Conservation (phyloP, 2,113 vertebrate species). For the Pedionomus torquatus region DNA sequence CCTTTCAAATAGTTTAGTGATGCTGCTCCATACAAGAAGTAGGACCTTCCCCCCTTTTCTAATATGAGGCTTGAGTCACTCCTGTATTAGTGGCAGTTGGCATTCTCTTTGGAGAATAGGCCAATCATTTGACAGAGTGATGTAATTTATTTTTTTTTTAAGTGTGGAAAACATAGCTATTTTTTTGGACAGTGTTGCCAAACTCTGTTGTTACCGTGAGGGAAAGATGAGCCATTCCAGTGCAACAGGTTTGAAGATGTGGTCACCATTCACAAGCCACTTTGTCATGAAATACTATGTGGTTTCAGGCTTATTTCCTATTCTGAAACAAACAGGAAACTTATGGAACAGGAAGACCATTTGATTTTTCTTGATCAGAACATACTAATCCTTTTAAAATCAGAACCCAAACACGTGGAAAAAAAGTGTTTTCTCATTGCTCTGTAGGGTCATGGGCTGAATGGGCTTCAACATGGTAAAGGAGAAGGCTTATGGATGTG, state of each 20-base stretch:
- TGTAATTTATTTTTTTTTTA: neutral
- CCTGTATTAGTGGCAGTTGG: neutral
- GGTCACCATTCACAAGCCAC: neutral
- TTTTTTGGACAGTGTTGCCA: neutral
- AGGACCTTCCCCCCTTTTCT: neutral
- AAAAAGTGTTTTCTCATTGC: neutral
- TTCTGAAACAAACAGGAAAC: constrained; percentile 15
- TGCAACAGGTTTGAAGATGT: neutral
- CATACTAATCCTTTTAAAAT: neutral
- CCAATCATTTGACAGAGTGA: neutral
- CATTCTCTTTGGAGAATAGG: neutral
- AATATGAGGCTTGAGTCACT: neutral
- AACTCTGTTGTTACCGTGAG: neutral
- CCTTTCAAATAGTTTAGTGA: neutral
- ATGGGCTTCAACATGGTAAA: neutral
- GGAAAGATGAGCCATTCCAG: neutral
- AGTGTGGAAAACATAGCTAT: neutral
- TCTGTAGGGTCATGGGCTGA: neutral
- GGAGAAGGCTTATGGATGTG: neutral
- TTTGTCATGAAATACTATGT: neutral
- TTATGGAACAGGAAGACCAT: neutral
- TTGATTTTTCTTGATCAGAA: neutral
- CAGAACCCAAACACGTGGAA: neutral
- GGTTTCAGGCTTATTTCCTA: neutral
- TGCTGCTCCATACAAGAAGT: neutral